phyloP scores from a whole-genome alignment of 2,888 invertebrate species.

The Monopis laevigella region DNA sequence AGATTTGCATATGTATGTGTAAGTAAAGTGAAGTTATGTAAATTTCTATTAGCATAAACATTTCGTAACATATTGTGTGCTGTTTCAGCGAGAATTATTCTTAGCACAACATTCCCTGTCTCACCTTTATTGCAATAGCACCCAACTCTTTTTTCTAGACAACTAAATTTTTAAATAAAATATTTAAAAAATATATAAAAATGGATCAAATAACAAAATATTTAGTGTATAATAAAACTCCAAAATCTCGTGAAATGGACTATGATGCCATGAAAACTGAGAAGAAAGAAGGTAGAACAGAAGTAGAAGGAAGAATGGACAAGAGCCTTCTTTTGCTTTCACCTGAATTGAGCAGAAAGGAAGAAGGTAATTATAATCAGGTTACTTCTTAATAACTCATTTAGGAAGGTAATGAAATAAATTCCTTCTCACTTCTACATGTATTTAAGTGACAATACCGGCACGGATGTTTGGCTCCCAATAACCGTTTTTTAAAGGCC shows the following conservation, averaged over 20 bases:
- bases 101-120: not conserved
- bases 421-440: too few species aligned
- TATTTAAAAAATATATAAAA: conserved; percentile 13
- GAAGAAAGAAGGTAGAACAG: conserved; percentile 32
- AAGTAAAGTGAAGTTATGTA: conserved; percentile 26
- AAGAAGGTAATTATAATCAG: conserved; percentile 46
- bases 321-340: conserved; percentile 44
- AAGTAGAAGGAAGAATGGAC: conserved; percentile 26
- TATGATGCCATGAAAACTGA: conserved; percentile 39
- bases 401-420: too few species aligned
- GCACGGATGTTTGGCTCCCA: too few species aligned
- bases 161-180: conserved; percentile 10
- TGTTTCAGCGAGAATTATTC: conserved; percentile 6
- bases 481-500: too few species aligned
- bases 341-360: conserved; percentile 36
- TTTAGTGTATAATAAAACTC: conserved; percentile 50
- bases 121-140: conserved; percentile 3
- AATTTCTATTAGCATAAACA: conserved; percentile 43
- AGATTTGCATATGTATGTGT: conserved; percentile 23
- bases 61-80: conserved; percentile 25
- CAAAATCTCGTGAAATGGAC: conserved; percentile 40
- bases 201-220: conserved; percentile 47
- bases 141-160: too few species aligned
- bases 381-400: too few species aligned
- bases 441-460: too few species aligned